A percentile compares a stretch with the other conserved stretches of the same genome.
phyloP scores from a whole-genome alignment of 2,797 vertebrate species.

The Acestrorhynchus altus region DNA sequence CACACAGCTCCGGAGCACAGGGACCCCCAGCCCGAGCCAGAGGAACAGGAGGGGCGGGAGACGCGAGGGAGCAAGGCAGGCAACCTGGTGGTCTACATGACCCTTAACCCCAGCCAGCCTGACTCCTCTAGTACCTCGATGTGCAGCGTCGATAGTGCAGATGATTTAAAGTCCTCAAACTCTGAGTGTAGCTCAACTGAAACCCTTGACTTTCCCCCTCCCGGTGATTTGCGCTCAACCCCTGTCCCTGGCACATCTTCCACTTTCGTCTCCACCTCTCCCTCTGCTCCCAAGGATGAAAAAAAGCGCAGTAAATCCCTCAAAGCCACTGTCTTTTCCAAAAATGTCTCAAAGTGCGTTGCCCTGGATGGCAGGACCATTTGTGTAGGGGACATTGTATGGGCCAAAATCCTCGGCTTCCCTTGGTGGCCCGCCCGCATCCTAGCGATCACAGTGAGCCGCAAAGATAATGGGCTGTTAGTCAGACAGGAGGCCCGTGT shows the following conservation, averaged over 20 bases:
- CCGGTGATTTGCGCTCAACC: constrained; percentile 83
- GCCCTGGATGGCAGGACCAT: constrained; percentile 93
- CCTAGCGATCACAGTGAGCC: constrained; percentile 90
- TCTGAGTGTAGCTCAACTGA: constrained; percentile 93
- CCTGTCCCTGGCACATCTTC: constrained; percentile 57
- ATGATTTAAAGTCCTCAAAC: constrained; percentile 88
- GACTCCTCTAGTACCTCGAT: constrained; percentile 88
- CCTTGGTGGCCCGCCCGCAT: constrained; percentile 98
- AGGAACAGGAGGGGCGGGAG: constrained; percentile 81
- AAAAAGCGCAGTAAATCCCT: constrained; percentile 90
- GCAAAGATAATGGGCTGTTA: constrained; percentile 90
- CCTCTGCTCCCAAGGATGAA: constrained; percentile 79
- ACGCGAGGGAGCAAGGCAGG: constrained; percentile 81
- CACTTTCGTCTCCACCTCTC: constrained; percentile 58
- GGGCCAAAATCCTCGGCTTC: constrained; percentile 99
- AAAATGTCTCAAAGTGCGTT: constrained; percentile 92
- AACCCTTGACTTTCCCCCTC: constrained; percentile 88
- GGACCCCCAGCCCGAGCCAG: constrained; percentile 56
- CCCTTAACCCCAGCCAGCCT: constrained; percentile 86
- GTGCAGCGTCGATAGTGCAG: constrained; percentile 89
- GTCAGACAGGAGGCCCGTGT: constrained; percentile 94
- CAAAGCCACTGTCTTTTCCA: constrained; percentile 92
- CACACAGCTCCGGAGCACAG: constrained; percentile 45
- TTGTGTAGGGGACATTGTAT: constrained; percentile 97
- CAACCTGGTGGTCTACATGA: constrained; percentile 88